Percentiles rank a stretch among this genome's conserved stretches.
Conservation (phyloP, 92 coral and sea anemone species). For the Nematostella vectensis region DNA sequence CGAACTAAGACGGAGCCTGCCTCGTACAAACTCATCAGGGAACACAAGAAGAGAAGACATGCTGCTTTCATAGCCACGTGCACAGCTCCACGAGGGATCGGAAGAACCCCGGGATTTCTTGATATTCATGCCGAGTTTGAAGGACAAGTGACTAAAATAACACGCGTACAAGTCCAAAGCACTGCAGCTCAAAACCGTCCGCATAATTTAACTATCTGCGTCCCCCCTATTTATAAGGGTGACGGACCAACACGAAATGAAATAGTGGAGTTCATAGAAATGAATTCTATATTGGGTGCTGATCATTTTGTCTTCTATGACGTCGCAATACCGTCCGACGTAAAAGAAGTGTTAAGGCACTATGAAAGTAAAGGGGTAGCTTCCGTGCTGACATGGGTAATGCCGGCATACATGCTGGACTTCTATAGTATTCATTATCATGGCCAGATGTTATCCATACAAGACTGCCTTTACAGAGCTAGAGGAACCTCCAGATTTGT, state of each 20-base stretch:
- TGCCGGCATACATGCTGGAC: slow-evolving; percentile 25
- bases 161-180: slow-evolving; percentile 6
- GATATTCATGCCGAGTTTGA: slow-evolving; percentile 11
- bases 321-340: slow-evolving; percentile 2
- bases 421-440: slow-evolving; percentile 34
- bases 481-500: slow-evolving; percentile 35
- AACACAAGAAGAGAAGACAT: slow-evolving; percentile 19
- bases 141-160: slow-evolving; percentile 1
- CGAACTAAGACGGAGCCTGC: slow-evolving; percentile 9
- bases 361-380: slow-evolving; percentile 31
- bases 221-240: slow-evolving; percentile 32
- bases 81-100: slow-evolving; percentile 26
- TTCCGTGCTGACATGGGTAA: slow-evolving; percentile 35
- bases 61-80: slow-evolving; percentile 52
- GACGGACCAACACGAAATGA: slow-evolving; percentile 9
- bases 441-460: slow-evolving; percentile 38
- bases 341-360: slow-evolving; percentile 13
- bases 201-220: slow-evolving; percentile 32
- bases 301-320: slow-evolving; percentile 41
- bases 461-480: slow-evolving; percentile 48
- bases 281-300: slow-evolving; percentile 42
- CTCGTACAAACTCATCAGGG: slow-evolving; percentile 1
- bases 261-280: slow-evolving; percentile 43
- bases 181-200: neutral
- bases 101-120: slow-evolving; percentile 24